These are phyloP conservation scores for Loxodonta africana DNA, from an alignment of 2,113 vertebrate genomes.

Conservation along the genomic window DNA sequence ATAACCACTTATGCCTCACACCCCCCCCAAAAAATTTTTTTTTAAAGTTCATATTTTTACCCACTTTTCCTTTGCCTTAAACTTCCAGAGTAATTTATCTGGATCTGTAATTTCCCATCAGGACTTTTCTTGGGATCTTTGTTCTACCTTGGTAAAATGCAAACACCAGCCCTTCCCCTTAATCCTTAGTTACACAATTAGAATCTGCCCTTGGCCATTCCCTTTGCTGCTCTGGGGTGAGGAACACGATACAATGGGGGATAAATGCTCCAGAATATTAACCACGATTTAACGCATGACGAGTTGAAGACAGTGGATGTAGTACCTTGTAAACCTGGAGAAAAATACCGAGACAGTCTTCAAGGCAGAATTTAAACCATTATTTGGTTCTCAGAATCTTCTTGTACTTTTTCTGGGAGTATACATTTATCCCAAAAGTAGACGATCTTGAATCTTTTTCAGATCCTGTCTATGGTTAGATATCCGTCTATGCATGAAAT, in stretches of 20 bases:
- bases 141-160: not conserved
- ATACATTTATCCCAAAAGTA: conserved; percentile 18
- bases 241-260: not conserved
- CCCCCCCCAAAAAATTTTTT: not conserved
- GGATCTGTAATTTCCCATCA: not conserved
- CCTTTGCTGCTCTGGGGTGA: not conserved
- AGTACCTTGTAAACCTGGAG: not conserved
- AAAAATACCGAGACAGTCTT: not conserved
- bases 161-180: not conserved
- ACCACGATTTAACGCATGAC: not conserved
- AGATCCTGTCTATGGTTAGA: not conserved
- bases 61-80: conserved; percentile 25
- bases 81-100: not conserved
- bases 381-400: not conserved
- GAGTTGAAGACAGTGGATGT: not conserved
- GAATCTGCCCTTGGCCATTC: not conserved
- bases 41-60: not conserved
- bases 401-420: conserved; percentile 8
- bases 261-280: conserved; percentile 39
- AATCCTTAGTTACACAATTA: not conserved
- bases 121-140: not conserved
- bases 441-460: not conserved
- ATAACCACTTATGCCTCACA: not conserved
- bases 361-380: not conserved
- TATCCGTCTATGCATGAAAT: not conserved